phyloP scores from a whole-genome alignment of 1,140 invertebrate genomes.

The Diabrotica undecimpunctata region DNA sequence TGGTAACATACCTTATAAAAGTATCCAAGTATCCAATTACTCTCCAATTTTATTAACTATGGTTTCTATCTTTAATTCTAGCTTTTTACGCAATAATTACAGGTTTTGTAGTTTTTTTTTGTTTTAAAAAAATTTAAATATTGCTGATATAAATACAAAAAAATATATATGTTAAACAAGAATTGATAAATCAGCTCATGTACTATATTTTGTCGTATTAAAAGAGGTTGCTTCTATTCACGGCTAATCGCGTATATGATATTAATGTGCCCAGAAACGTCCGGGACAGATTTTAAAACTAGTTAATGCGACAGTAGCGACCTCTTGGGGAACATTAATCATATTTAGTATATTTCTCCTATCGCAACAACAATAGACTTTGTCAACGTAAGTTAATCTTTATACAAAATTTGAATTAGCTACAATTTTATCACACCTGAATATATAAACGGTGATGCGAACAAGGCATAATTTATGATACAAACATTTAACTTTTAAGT shows the following conservation, averaged over 20 bases:
- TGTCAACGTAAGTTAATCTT: slow-evolving; percentile 41
- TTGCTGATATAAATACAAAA: too few relatives aligned
- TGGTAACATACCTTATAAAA: too few relatives aligned
- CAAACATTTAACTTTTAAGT: too few relatives aligned
- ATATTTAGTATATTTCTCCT: slow-evolving; percentile 39
- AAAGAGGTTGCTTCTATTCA: slow-evolving; percentile 42
- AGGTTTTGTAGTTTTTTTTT: too few relatives aligned
- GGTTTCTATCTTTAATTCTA: too few relatives aligned
- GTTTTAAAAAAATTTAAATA: too few relatives aligned
- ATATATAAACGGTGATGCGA: too few relatives aligned
- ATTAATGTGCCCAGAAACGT: slow-evolving; percentile 45
- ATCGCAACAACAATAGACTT: slow-evolving; percentile 39
- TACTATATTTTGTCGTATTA: slow-evolving; percentile 35
- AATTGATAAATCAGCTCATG: neutral
- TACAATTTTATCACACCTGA: too few relatives aligned
- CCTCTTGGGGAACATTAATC: slow-evolving; percentile 41
- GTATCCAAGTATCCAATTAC: too few relatives aligned
- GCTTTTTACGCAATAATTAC: too few relatives aligned
- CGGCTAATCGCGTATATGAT: slow-evolving; percentile 46
- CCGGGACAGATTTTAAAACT: slow-evolving; percentile 43
- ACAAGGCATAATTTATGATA: too few relatives aligned
- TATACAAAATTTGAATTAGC: slow-evolving; percentile 28
- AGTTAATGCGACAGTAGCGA: slow-evolving; percentile 44
- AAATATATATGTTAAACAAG: neutral
- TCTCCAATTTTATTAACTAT: too few relatives aligned